Evolutionary conservation across 1,140 invertebrate genomes (phyloP).

Genomic region (Platorchestia sp.): DNA sequence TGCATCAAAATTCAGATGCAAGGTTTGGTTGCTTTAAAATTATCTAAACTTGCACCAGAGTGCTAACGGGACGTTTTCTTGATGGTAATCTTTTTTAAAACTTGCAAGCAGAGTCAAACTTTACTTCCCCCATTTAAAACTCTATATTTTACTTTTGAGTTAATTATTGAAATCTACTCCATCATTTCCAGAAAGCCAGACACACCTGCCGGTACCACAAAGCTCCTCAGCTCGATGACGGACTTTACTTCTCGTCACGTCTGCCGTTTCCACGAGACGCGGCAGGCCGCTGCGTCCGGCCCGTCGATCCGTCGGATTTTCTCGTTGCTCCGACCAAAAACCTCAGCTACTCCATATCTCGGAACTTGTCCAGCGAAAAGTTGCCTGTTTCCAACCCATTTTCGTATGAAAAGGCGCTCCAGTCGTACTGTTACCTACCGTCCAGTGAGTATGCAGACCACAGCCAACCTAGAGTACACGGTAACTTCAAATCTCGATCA

Average conservation of each 20-base stretch:
- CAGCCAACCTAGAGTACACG: neutral
- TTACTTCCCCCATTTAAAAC: neutral
- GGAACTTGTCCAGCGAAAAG: neutral
- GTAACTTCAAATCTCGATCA: neutral
- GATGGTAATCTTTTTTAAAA: neutral
- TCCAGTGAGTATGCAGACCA: neutral
- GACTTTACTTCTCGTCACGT: neutral
- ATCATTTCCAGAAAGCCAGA: neutral
- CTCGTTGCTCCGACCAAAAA: neutral
- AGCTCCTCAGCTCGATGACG: constrained; percentile 1
- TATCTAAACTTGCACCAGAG: neutral
- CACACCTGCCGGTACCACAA: neutral
- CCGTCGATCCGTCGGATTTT: too few relatives aligned
- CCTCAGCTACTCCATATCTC: neutral
- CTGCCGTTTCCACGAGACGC: neutral
- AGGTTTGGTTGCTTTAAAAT: neutral
- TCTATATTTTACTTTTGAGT: neutral
- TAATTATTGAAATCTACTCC: neutral
- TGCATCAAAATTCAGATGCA: too few relatives aligned
- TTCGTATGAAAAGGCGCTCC: neutral
- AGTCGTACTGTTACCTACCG: neutral
- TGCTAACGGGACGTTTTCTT: neutral
- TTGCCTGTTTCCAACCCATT: neutral
- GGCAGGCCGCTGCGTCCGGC: neutral
- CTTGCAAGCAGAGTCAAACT: neutral